Conservation (phyloP, 2,113 vertebrate genomes). For the Rhagologus leucostigma region DNA sequence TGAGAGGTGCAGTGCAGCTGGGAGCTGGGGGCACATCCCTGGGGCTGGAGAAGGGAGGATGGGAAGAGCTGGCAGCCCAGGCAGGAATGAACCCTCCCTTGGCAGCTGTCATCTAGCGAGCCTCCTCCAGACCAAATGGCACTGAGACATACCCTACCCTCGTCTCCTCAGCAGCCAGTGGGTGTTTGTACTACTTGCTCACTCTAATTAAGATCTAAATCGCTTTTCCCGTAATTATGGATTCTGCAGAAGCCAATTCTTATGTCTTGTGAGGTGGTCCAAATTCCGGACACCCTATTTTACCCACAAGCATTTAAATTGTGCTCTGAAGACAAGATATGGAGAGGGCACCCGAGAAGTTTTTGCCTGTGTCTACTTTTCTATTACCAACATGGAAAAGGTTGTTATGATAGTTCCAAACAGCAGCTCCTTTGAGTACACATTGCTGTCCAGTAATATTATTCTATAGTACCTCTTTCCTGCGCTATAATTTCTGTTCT, state of each 20-base stretch:
- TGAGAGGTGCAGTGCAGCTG: background rate
- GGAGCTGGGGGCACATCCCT: background rate
- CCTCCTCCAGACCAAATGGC: background rate
- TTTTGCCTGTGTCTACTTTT: background rate
- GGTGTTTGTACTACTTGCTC: background rate
- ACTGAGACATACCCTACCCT: rapidly evolving
- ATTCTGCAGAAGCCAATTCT: background rate
- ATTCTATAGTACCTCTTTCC: background rate
- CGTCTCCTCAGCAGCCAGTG: background rate
- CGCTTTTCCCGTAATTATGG: background rate
- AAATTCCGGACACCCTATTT: background rate
- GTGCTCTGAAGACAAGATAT: background rate
- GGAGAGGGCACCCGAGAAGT: background rate
- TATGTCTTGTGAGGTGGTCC: background rate
- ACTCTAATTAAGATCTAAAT: background rate
- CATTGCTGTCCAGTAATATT: background rate
- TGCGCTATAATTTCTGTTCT: background rate
- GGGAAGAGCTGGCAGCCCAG: background rate
- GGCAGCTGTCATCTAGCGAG: rapidly evolving
- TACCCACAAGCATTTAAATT: background rate
- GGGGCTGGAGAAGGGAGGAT: background rate
- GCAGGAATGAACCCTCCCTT: background rate
- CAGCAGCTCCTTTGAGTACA: background rate
- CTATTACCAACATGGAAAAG: background rate
- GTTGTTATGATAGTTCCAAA: background rate